Base-by-base conservation (phyloP, 2,888 invertebrate genomes). In the Drepana falcataria region DNA sequence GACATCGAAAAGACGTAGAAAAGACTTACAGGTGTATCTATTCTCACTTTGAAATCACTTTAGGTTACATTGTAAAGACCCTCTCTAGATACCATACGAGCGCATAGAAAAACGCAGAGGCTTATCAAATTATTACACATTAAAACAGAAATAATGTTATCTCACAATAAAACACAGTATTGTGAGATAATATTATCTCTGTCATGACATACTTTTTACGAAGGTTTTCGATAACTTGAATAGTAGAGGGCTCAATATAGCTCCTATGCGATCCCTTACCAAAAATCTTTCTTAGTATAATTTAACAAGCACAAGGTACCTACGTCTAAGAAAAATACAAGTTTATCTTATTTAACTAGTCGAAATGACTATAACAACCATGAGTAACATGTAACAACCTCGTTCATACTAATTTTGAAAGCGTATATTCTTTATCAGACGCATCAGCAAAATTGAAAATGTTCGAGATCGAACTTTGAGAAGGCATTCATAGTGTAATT, bases 1-100 rank as follows among this genome's bases (percentile, higher is more conserved):
- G 79, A 81, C 85, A 83, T 88, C 88, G 89, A 89, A 90, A 89
- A 79, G 87, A 78, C 76, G 82, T 90, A 90, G 91, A 90, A 89
- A 90, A 89, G 84, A 75, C 83, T 80, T 84, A 83, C 68, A 84
- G 77, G 77, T 77, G 68, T 77, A 73, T 64, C 67, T 79, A 81
- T 68, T 90, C 90, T 91, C 91, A 91, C 90, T 91, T 44, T 77
- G 79, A 83, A 85, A 90, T 90, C 90, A 90, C 91, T 63, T 81
- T 79, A 79, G 71, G 83, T 87, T 85, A 77, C 79, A 68, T 82
- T 57, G 71, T 66, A 65, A 64, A 62, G 64, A 65, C 56, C 58
- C 59, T 59, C 35, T 51, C 4, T 9, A 5, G 21, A 51, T 9
- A 51, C 9, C 48, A 57, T 55, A 54, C 48, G 53, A 58, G 21